These are phyloP conservation scores for Clepsis dumicolana DNA, from an alignment of 2,888 invertebrate species.

Conservation along the genomic window DNA sequence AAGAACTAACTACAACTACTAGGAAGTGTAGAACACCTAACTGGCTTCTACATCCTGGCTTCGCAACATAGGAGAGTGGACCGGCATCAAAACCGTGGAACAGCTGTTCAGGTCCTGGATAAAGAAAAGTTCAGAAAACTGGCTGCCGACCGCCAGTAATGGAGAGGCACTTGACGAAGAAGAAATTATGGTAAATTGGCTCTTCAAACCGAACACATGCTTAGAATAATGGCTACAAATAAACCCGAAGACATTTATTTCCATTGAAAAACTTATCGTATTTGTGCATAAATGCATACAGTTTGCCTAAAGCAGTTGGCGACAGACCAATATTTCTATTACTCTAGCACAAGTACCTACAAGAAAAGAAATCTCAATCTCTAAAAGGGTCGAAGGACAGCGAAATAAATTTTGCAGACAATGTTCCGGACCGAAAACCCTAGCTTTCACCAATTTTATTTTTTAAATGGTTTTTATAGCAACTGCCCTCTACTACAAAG, in stretches of 20 bases:
- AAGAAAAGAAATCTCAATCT: conserved; percentile 31
- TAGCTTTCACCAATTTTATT: conserved; percentile 17
- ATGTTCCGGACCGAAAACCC: conserved; percentile 15
- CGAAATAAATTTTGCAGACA: conserved; percentile 32
- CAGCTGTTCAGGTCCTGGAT: too few species aligned
- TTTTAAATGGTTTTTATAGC: conserved; percentile 10
- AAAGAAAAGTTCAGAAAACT: too few species aligned
- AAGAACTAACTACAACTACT: too few species aligned
- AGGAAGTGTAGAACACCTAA: too few species aligned
- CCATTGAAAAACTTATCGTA: not conserved
- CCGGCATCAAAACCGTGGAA: too few species aligned
- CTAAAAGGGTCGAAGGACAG: conserved; percentile 28
- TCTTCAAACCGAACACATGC: too few species aligned
- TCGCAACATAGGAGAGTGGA: too few species aligned
- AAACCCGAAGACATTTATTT: not conserved
- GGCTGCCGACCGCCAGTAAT: too few species aligned
- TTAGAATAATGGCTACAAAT: not conserved
- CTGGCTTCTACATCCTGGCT: too few species aligned
- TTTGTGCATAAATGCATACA: conserved; percentile 14
- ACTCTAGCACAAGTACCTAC: conserved; percentile 12
- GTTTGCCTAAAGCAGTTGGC: conserved; percentile 24
- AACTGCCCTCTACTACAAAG: not conserved
- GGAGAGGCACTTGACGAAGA: too few species aligned
- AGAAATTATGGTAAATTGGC: too few species aligned
- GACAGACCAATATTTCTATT: conserved; percentile 29